Conservation (phyloP, 2,888 invertebrate genomes). For the Atethmia centrago region DNA sequence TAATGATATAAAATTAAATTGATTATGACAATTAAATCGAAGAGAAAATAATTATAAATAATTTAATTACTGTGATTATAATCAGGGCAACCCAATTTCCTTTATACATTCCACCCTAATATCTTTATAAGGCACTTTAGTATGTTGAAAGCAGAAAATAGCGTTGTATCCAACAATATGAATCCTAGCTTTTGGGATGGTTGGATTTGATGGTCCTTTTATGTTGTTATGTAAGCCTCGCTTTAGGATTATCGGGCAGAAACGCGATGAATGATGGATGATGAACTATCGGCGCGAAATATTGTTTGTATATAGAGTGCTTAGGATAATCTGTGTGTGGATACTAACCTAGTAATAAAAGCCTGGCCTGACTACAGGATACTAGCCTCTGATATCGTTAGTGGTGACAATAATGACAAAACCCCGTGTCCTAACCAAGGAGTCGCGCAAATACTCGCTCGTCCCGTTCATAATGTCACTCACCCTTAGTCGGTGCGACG, state of each 20-base stretch:
- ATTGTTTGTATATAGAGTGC: conserved; percentile 22
- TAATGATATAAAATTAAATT: conserved; percentile 9
- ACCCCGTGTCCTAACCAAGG: too few species aligned
- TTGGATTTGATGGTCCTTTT: conserved; percentile 40
- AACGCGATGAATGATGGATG: conserved; percentile 52
- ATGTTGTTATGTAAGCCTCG: conserved; percentile 45
- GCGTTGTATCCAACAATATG: conserved; percentile 28
- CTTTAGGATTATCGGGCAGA: conserved; percentile 35
- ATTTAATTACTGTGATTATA: conserved; percentile 6
- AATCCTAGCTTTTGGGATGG: conserved; percentile 45
- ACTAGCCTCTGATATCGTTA: background rate
- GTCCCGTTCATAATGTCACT: background rate
- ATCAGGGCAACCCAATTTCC: conserved; percentile 22
- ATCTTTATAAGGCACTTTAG: conserved; percentile 11
- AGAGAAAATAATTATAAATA: background rate
- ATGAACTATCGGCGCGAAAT: conserved; percentile 46
- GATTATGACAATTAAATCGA: background rate
- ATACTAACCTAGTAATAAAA: conserved; percentile 5
- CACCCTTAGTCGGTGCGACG: background rate
- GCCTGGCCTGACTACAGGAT: background rate
- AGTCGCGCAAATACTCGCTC: background rate
- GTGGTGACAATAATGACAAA: too few species aligned
- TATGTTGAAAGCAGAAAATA: conserved; percentile 29
- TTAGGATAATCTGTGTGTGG: background rate
- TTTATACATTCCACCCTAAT: conserved; percentile 7